phyloP scores from a whole-genome alignment of 2,113 vertebrate species.

The Microtus pennsylvanicus region DNA sequence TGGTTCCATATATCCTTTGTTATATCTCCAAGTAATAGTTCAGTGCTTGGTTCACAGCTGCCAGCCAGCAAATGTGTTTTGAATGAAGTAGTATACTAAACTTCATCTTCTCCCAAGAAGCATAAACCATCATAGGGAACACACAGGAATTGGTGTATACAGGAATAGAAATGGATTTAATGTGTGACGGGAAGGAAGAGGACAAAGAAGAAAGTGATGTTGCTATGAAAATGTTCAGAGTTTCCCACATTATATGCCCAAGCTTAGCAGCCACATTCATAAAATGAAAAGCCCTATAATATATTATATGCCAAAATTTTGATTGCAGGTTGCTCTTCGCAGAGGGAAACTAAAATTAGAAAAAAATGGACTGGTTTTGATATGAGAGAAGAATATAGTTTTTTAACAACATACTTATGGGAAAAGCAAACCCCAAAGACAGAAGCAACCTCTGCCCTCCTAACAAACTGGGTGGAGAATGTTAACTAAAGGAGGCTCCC shows the following conservation, averaged over 20 bases:
- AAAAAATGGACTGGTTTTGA: conserved; percentile 85
- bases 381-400: conserved; percentile 82
- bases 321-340: conserved; percentile 83
- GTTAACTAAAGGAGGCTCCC: conserved; percentile 74
- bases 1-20: not conserved
- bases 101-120: not conserved
- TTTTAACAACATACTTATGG: conserved; percentile 85
- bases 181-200: not conserved
- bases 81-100: conserved; percentile 46
- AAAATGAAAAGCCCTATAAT: conserved; percentile 83
- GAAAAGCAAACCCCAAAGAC: conserved; percentile 85
- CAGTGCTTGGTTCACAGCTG: not conserved
- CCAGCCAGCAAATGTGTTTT: not conserved
- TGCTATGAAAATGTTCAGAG: conserved; percentile 72
- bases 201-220: conserved; percentile 42
- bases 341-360: conserved; percentile 87
- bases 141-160: not conserved
- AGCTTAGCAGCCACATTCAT: conserved; percentile 79
- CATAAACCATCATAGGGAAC: not conserved
- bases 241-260: conserved; percentile 76
- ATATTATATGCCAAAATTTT: conserved; percentile 86
- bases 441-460: conserved; percentile 70
- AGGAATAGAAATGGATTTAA: not conserved
- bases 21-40: not conserved
- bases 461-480: conserved; percentile 80